Conservation (phyloP, 2,888 invertebrate genomes). For the Charanyca ferruginea region DNA sequence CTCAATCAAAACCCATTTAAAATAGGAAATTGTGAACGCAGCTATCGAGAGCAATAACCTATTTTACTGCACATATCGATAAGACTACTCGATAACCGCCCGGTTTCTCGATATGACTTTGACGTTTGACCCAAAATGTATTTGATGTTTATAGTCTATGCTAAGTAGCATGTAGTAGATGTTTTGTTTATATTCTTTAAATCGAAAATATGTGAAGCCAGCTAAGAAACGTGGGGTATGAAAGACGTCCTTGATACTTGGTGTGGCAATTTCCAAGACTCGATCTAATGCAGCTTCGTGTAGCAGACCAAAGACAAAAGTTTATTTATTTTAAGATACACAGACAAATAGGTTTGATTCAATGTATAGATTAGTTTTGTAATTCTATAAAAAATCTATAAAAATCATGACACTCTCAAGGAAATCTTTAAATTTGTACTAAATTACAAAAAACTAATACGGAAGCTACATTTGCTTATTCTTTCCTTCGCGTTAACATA, state of each 20-base stretch:
- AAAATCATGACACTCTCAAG: too few species aligned
- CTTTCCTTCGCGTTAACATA: too few species aligned
- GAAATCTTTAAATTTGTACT: too few species aligned
- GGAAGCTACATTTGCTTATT: too few species aligned
- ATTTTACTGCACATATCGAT: slow-evolving; percentile 66
- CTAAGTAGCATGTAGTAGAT: background rate
- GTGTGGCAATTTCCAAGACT: background rate
- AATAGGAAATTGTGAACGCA: slow-evolving; percentile 62
- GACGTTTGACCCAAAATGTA: slow-evolving; percentile 62
- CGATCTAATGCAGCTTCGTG: too few species aligned
- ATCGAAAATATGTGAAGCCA: background rate
- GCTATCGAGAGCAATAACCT: slow-evolving; percentile 65
- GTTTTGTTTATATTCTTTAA: slow-evolving; percentile 10
- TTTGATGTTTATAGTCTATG: slow-evolving; percentile 36
- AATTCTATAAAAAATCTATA: too few species aligned
- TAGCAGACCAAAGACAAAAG: too few species aligned
- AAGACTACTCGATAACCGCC: slow-evolving; percentile 48
- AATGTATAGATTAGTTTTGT: too few species aligned
- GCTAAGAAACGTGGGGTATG: background rate
- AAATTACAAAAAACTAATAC: too few species aligned
- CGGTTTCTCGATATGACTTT: slow-evolving; percentile 54
- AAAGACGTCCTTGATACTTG: background rate
- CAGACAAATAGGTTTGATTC: too few species aligned
- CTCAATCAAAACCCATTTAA: slow-evolving; percentile 60
- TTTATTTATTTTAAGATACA: too few species aligned